Conservation (phyloP, 2,797 vertebrate species). For the Enteromius anoplus region DNA sequence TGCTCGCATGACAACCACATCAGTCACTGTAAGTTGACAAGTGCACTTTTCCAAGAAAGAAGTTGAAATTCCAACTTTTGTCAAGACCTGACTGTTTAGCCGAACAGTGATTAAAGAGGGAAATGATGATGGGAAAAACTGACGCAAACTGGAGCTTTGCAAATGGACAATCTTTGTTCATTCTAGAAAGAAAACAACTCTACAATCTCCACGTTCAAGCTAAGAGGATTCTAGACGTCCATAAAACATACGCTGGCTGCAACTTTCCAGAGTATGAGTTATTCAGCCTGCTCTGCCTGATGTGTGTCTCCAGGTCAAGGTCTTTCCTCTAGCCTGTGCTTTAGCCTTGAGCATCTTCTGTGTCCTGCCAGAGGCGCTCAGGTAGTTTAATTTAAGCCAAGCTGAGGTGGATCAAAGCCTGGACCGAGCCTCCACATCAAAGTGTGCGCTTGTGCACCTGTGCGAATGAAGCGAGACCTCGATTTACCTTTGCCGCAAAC, state of each 20-base stretch:
- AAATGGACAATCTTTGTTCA: neutral
- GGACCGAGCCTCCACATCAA: slow-evolving; percentile 58
- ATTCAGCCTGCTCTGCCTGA: slow-evolving; percentile 28
- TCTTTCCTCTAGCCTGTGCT: slow-evolving; percentile 50
- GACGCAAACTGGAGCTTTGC: neutral
- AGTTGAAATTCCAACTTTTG: neutral
- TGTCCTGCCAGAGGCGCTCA: slow-evolving; percentile 49
- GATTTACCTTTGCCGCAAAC: slow-evolving; percentile 57
- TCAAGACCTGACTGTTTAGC: slow-evolving; percentile 42
- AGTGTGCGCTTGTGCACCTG: slow-evolving; percentile 42
- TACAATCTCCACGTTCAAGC: neutral
- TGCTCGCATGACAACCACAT: neutral
- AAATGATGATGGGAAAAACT: neutral
- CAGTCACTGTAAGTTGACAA: neutral
- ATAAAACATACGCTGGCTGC: neutral
- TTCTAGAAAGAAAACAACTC: slow-evolving; percentile 11
- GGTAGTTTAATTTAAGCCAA: slow-evolving; percentile 61
- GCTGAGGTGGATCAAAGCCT: slow-evolving; percentile 59
- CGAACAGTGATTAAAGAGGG: slow-evolving; percentile 6
- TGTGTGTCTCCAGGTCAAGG: slow-evolving; percentile 41
- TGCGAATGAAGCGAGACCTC: slow-evolving; percentile 52
- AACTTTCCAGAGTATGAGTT: slow-evolving; percentile 18
- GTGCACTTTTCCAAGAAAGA: neutral
- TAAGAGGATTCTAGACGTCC: neutral
- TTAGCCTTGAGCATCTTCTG: slow-evolving; percentile 45